phyloP scores from a whole-genome alignment of 2,797 vertebrate species.

The Ataeniobius toweri region DNA sequence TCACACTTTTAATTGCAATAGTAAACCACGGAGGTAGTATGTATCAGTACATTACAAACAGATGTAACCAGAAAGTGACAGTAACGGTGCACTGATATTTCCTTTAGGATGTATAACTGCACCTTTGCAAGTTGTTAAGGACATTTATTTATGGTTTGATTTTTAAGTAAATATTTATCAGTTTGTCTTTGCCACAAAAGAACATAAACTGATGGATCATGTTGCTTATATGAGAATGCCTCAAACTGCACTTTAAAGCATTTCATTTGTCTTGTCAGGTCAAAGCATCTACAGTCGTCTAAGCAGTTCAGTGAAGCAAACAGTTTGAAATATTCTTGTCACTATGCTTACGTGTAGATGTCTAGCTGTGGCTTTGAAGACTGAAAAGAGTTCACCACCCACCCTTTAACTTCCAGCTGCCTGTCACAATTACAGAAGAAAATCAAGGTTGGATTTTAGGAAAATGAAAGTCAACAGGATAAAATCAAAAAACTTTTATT shows the following conservation, averaged over 20 bases:
- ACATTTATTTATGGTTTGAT: not conserved
- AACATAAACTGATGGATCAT: conserved; percentile 1
- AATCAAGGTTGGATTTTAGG: conserved; percentile 1
- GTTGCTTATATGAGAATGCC: not conserved
- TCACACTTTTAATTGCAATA: not conserved
- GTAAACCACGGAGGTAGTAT: conserved; percentile 31
- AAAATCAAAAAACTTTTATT: not conserved
- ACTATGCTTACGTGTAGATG: not conserved
- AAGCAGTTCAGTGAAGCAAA: not conserved
- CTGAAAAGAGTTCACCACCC: not conserved
- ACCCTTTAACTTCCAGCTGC: not conserved
- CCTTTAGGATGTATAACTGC: not conserved
- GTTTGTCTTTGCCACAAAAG: not conserved
- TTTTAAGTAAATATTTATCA: not conserved
- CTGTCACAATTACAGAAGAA: not conserved
- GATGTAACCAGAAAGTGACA: conserved; percentile 16
- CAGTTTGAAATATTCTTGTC: conserved; percentile 1
- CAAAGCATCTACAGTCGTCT: conserved; percentile 1
- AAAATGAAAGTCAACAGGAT: conserved; percentile 2
- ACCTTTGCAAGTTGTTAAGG: not conserved
- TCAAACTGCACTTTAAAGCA: not conserved
- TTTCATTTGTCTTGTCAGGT: not conserved
- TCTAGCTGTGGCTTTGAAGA: not conserved
- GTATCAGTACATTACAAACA: conserved; percentile 1
- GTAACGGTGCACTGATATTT: conserved; percentile 5